phyloP scores from a whole-genome alignment of 92 coral and sea anemone species.

The Blastomussa wellsi region DNA sequence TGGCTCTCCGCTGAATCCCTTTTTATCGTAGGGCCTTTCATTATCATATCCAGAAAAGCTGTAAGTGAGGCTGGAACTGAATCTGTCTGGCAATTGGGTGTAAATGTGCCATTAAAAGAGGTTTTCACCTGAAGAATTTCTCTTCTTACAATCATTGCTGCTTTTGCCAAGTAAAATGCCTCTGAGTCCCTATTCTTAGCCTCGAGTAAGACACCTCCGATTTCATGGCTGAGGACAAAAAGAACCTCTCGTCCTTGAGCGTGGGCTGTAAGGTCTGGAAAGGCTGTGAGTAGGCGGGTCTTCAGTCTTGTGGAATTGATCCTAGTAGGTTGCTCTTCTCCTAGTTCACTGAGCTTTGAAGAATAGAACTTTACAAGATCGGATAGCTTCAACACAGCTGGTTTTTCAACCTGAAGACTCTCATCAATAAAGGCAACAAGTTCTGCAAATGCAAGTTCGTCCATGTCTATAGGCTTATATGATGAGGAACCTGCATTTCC shows the following conservation, averaged over 20 bases:
- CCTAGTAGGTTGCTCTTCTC: slow-evolving; percentile 43
- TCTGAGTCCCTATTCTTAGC: slow-evolving; percentile 61
- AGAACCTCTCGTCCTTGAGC: slow-evolving; percentile 53
- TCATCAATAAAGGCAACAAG: slow-evolving; percentile 56
- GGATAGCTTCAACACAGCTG: slow-evolving; percentile 40
- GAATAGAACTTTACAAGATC: slow-evolving; percentile 47
- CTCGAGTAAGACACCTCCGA: slow-evolving; percentile 36
- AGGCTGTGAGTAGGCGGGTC: slow-evolving; percentile 42
- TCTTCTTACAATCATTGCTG: slow-evolving; percentile 64
- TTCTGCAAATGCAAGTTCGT: slow-evolving; percentile 66
- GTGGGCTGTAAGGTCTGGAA: no score
- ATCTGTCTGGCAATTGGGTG: slow-evolving; percentile 36
- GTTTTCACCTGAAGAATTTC: slow-evolving; percentile 57
- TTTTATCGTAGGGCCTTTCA: slow-evolving; percentile 52
- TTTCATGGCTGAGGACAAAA: slow-evolving; percentile 37
- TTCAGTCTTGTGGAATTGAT: slow-evolving; percentile 56
- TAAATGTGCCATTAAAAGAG: slow-evolving; percentile 55
- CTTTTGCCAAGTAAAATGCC: slow-evolving; percentile 65
- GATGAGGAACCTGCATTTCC: slow-evolving; percentile 23
- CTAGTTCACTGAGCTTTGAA: slow-evolving; percentile 44
- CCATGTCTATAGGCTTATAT: slow-evolving; percentile 36
- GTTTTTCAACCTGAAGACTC: slow-evolving; percentile 43
- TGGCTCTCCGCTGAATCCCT: slow-evolving; percentile 43
- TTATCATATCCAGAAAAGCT: slow-evolving; percentile 55
- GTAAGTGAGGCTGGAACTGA: slow-evolving; percentile 53